Evolutionary conservation across 2,888 invertebrate genomes (phyloP).

Genomic region (Limnephilus auricula): DNA sequence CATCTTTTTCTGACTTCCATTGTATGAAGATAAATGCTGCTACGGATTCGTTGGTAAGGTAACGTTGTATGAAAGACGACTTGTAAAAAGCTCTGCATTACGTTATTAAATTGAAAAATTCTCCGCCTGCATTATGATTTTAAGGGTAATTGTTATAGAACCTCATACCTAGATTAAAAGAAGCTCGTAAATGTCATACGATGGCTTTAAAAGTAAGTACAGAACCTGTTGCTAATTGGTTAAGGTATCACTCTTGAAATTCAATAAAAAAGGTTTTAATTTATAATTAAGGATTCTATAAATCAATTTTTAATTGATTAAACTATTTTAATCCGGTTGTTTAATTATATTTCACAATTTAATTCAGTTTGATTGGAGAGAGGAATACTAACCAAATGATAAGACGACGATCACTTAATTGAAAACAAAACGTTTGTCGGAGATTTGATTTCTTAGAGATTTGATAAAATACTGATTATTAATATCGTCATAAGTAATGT

Average conservation of each 20-base stretch:
- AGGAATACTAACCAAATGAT: neutral
- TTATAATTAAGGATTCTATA: too few relatives aligned
- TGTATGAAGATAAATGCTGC: conserved; percentile 2
- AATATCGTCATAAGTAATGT: too few relatives aligned
- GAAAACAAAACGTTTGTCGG: neutral
- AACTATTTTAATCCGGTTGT: too few relatives aligned
- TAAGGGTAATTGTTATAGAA: neutral
- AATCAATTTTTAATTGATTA: too few relatives aligned
- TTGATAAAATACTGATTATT: too few relatives aligned
- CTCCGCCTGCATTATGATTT: neutral
- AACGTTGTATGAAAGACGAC: neutral
- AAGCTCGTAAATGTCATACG: neutral
- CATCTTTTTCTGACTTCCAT: neutral
- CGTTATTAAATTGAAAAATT: neutral
- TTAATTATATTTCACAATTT: neutral
- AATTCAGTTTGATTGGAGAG: too few relatives aligned
- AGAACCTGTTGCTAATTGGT: neutral
- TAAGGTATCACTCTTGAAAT: too few relatives aligned
- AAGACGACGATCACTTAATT: neutral
- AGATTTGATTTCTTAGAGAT: neutral
- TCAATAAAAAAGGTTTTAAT: too few relatives aligned
- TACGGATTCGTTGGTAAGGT: neutral
- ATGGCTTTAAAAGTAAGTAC: neutral
- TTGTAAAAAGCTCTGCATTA: neutral
- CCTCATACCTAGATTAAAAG: neutral